Evolutionary conservation across 2,113 vertebrate species (phyloP), one percentile per base, ranked within the genome.

Genomic region (Nansenia antarctica): DNA sequence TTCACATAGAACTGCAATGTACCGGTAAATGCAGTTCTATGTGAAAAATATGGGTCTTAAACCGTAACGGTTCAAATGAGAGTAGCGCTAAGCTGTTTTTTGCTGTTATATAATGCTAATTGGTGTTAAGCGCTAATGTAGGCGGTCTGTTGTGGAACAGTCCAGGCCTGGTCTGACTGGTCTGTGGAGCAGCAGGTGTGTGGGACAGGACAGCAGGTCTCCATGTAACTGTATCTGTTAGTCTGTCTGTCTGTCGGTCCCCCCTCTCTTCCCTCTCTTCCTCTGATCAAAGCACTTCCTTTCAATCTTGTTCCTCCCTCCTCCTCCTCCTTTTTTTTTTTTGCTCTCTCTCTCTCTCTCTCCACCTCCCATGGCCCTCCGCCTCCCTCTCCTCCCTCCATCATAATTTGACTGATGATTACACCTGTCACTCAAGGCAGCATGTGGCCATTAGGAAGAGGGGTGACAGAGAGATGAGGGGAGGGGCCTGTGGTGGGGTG

Each of bases 341-440:
- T n/a, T n/a, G n/a, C n/a, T n/a, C n/a, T n/a, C n/a, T n/a, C n/a
- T n/a, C n/a, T n/a, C n/a, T n/a, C 57, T 58, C 60, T 77, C 65
- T 82, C 67, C 77, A 34, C 49, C 83, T 72, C 73, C 65, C 61
- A 27, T 22, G 35, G 70, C 74, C 72, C 73, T 79, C 74, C 66
- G 5, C 15, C 39, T 2, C 39, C 34, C 64, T 22, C 70, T 64
- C 54, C 59, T 39, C n/a, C 74, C 75, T 72, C 76, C 72, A 76
- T 87, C 85, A 85, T 91, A 91, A 92, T 93, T 90, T 92, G 89
- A 91, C 89, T 92, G 91, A 92, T 93, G 90, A 92, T 92, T 91
- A 91, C 86, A 91, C 89, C 83, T 87, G 90, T 90, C 91, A 92
- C 77, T 93, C 91, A 92, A 83, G 89, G 87, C 91, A 92, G 90